phyloP scores from a whole-genome alignment of 2,797 vertebrate genomes.

The Champsocephalus gunnari region DNA sequence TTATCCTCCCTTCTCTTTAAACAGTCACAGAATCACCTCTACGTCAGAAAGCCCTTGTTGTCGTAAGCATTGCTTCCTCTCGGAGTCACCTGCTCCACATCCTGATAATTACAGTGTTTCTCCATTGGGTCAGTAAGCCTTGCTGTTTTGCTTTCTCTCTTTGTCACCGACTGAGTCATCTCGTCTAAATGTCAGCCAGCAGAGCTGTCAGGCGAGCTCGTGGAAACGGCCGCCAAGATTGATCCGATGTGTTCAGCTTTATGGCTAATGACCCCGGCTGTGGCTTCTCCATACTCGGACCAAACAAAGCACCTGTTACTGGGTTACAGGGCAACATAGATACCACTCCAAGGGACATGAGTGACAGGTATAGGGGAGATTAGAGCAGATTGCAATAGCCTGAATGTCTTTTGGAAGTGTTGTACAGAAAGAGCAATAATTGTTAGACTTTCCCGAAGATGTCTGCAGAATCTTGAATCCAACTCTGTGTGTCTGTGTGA shows the following conservation, averaged over 20 bases:
- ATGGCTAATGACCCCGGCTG: slow-evolving; percentile 35
- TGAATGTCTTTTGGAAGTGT: slow-evolving; percentile 14
- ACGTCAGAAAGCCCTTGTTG: neutral
- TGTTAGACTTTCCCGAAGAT: neutral
- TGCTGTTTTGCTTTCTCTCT: slow-evolving; percentile 48
- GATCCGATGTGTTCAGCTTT: slow-evolving; percentile 59
- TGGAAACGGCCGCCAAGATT: slow-evolving; percentile 48
- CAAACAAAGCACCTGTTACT: slow-evolving; percentile 29
- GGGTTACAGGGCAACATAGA: slow-evolving; percentile 25
- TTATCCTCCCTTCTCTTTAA: slow-evolving; percentile 14
- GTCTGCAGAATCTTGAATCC: slow-evolving; percentile 11
- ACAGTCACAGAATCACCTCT: slow-evolving; percentile 23
- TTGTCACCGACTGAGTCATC: slow-evolving; percentile 70
- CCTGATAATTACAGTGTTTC: slow-evolving; percentile 57
- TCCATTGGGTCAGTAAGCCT: slow-evolving; percentile 57
- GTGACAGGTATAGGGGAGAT: slow-evolving; percentile 29
- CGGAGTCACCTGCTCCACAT: slow-evolving; percentile 47
- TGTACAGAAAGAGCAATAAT: slow-evolving; percentile 10
- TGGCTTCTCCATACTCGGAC: slow-evolving; percentile 31
- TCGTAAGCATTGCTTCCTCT: slow-evolving; percentile 25
- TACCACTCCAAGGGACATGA: slow-evolving; percentile 15
- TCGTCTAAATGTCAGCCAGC: slow-evolving; percentile 68
- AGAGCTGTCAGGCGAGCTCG: slow-evolving; percentile 36
- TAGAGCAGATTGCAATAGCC: neutral
- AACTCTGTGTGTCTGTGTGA: slow-evolving; percentile 18